Evolutionary conservation across 2,797 vertebrate species (phyloP), one percentile per base, ranked within the genome.

Genomic region (Microctenopoma lineatum): DNA sequence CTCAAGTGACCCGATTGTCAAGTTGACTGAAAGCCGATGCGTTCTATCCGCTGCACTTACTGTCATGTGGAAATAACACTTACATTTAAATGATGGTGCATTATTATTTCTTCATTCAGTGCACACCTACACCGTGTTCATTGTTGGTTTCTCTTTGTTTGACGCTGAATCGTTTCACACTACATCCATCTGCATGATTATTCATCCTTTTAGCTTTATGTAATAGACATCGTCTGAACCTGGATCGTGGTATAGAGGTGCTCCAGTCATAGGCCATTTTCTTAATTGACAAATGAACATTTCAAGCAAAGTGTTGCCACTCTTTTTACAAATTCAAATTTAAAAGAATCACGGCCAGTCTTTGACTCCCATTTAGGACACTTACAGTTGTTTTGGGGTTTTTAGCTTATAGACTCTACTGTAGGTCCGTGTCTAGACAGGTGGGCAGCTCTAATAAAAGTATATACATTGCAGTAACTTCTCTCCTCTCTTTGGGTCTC

Each of bases 101-200:
- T 21, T 21, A 21, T 21, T 21, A 21, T 21, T 21, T 21, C 16
- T 70, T 69, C 63, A 56, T 84, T 81, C 63, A 71, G n/a, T 52
- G 38, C 54, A 75, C 83, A 69, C 82, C 80, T 68, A 75, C 80
- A 75, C 69, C 4, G 7, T 25, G 54, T 44, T 72, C 54, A 63
- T 72, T 78, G 69, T 82, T 70, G 69, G 78, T 66, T 71, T 38
- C 26, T 70, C 34, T 64, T 39, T 61, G 53, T 67, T 57, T 61
- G 13, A 34, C 15, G 6, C 51, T 84, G 73, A 88, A 70, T 87
- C 80, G 85, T 70, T 77, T 79, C 63, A 73, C 69, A 47, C 73
- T 2, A 16, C 72, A 73, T 46, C 14, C 67, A 78, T 76, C 62
- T 73, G 66, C 64, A 64, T 77, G 61, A 79, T 79, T 73, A 83